phyloP scores from a whole-genome alignment of 2,888 invertebrate genomes.

The Mythimna vitellina region DNA sequence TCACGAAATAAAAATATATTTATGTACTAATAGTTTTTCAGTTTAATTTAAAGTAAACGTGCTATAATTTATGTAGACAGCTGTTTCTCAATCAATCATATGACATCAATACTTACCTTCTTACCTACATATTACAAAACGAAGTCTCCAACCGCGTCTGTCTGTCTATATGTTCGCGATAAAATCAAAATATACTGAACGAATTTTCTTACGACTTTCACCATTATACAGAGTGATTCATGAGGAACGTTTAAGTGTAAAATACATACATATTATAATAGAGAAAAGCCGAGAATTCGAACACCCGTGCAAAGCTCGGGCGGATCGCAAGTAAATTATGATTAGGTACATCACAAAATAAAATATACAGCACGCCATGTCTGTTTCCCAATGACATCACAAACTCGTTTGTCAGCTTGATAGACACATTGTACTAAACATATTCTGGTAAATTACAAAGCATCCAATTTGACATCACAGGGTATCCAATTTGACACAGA shows the following conservation, averaged over 20 bases:
- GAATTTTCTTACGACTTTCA: too few relatives aligned
- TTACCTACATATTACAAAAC: too few relatives aligned
- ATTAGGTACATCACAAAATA: background rate
- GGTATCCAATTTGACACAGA: constrained; percentile 34
- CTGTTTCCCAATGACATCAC: constrained; percentile 10
- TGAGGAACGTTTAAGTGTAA: too few relatives aligned
- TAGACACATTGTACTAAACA: constrained; percentile 36
- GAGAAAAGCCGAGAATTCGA: too few relatives aligned
- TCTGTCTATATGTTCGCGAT: too few relatives aligned
- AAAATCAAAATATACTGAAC: too few relatives aligned
- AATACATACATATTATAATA: too few relatives aligned
- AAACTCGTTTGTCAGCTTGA: constrained; percentile 27
- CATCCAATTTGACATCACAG: constrained; percentile 41
- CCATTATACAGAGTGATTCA: too few relatives aligned
- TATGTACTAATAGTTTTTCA: background rate
- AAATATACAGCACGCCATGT: background rate
- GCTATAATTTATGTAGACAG: background rate
- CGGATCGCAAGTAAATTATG: background rate
- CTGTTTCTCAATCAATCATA: background rate
- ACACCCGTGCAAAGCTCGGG: too few relatives aligned
- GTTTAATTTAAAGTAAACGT: background rate
- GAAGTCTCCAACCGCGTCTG: too few relatives aligned
- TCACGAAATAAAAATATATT: too few relatives aligned
- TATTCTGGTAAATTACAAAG: constrained; percentile 42
- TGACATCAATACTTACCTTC: too few relatives aligned